These are phyloP conservation scores for Prunella himalayana DNA, from an alignment of 2,113 vertebrate genomes.

Conservation along the genomic window DNA sequence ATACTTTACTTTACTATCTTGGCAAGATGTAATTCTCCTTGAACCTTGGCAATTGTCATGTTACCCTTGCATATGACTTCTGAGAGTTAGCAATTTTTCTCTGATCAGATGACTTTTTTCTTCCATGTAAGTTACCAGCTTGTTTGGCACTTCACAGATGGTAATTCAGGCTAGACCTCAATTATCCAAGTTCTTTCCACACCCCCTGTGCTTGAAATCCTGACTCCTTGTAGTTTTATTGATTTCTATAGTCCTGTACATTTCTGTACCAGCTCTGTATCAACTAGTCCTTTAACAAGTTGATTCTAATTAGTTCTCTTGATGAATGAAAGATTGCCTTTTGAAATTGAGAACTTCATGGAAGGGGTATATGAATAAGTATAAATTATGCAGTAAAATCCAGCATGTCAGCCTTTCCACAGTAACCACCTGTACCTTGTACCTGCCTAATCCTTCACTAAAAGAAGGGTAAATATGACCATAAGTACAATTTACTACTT, in stretches of 20 bases:
- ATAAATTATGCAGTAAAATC: not conserved
- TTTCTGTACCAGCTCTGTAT: not conserved
- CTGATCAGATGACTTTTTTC: not conserved
- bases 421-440: not conserved
- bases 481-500: not conserved
- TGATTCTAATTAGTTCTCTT: not conserved
- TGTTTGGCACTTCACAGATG: not conserved
- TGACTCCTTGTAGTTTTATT: not conserved
- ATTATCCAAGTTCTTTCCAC: not conserved
- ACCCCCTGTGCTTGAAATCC: not conserved
- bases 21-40: not conserved
- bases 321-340: not conserved
- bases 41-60: not conserved
- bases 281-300: not conserved
- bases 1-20: not conserved
- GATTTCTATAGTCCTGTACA: not conserved
- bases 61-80: not conserved
- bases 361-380: not conserved
- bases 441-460: not conserved
- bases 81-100: not conserved
- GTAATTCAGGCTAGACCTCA: not conserved
- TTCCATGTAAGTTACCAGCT: not conserved
- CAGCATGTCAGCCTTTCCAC: not conserved
- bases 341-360: not conserved
- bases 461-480: not conserved